Conservation (phyloP, 2,888 invertebrate species). For the Drosophila hawaiiensis region DNA sequence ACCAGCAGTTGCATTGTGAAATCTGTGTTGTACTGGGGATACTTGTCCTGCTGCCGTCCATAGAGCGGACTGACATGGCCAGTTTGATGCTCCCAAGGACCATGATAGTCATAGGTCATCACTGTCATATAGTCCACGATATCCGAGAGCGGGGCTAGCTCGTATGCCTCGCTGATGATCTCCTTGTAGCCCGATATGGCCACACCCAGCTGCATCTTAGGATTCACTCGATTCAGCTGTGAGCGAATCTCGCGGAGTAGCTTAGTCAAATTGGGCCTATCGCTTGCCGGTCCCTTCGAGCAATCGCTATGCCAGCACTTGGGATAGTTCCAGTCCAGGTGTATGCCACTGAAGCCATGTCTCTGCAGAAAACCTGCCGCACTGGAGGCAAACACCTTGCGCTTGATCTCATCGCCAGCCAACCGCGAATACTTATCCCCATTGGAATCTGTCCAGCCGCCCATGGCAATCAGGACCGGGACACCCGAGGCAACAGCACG, state of each 20-base stretch:
- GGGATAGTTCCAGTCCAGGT: slow-evolving; percentile 98
- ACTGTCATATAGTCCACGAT: slow-evolving; percentile 92
- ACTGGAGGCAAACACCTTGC: slow-evolving; percentile 90
- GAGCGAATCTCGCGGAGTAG: slow-evolving; percentile 88
- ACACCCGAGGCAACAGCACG: slow-evolving; percentile 90
- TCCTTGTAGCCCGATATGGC: slow-evolving; percentile 96
- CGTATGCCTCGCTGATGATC: slow-evolving; percentile 94
- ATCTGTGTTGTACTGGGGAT: slow-evolving; percentile 92
- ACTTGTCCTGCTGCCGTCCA: slow-evolving; percentile 88
- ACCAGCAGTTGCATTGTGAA: slow-evolving; percentile 92
- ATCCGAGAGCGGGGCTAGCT: slow-evolving; percentile 89
- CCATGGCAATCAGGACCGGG: slow-evolving; percentile 91
- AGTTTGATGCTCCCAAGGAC: slow-evolving; percentile 93
- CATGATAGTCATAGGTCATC: slow-evolving; percentile 96
- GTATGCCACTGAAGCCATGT: slow-evolving; percentile 93
- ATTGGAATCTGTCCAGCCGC: slow-evolving; percentile 98
- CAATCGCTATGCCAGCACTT: slow-evolving; percentile 97
- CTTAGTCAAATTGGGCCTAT: slow-evolving; percentile 91
- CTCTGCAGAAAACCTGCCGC: slow-evolving; percentile 90
- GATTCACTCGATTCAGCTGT: slow-evolving; percentile 79
- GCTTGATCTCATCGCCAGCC: slow-evolving; percentile 88
- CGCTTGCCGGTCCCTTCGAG: slow-evolving; percentile 91
- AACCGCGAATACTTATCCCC: slow-evolving; percentile 94
- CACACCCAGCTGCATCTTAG: slow-evolving; percentile 90
- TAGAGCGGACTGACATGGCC: slow-evolving; percentile 93